Evolutionary conservation across 1,140 invertebrate species (phyloP).

Genomic region (Ceratosolen fusciceps): DNA sequence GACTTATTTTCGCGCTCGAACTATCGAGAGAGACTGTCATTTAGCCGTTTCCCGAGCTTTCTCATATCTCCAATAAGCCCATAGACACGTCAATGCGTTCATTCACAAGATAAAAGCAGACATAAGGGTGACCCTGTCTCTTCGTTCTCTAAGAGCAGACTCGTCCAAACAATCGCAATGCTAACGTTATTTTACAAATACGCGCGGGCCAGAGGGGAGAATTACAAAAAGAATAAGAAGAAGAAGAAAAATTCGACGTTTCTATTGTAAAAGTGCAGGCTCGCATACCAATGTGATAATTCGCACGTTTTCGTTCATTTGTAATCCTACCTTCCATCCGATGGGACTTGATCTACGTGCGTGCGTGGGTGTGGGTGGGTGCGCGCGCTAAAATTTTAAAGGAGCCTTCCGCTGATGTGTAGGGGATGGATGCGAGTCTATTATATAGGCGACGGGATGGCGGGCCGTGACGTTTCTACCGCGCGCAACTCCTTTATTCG

Average conservation of each 20-base stretch:
- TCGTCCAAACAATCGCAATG: too few species aligned
- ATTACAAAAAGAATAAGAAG: too few species aligned
- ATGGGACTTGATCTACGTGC: too few species aligned
- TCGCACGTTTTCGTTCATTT: constrained; percentile 24
- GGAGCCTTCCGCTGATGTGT: not conserved
- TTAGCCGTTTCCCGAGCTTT: not conserved
- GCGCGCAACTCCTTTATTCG: not conserved
- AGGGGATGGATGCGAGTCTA: not conserved
- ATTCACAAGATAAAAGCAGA: constrained; percentile 11
- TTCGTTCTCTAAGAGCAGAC: too few species aligned
- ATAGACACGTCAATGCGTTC: constrained; percentile 5
- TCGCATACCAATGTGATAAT: not conserved
- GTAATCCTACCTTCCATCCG: too few species aligned
- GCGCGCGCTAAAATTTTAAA: constrained; percentile 22
- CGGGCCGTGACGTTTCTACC: not conserved
- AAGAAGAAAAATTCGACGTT: not conserved
- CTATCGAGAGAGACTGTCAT: not conserved
- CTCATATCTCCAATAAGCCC: too few species aligned
- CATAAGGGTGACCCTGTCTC: too few species aligned
- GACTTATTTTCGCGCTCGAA: constrained; percentile 27
- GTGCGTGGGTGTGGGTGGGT: constrained; percentile 22
- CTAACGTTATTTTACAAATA: too few species aligned
- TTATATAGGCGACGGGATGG: constrained; percentile 5
- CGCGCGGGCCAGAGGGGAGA: too few species aligned
- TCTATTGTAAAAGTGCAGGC: constrained; percentile 21